These are phyloP conservation scores for Neodiprion fabricii DNA, from an alignment of 1,140 invertebrate genomes.

Conservation along the genomic window DNA sequence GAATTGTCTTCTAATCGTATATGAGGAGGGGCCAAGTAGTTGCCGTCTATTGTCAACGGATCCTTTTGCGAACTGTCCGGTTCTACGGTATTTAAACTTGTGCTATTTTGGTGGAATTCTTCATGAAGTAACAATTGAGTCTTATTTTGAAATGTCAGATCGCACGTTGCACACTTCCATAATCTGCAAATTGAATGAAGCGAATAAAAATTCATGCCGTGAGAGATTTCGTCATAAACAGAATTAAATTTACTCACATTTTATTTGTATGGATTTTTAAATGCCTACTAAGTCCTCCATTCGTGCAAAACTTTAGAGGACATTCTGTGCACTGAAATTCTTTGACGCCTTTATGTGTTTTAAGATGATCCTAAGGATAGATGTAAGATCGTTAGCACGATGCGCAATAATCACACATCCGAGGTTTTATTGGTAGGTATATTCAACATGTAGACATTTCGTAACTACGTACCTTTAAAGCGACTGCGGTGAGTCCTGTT, in stretches of 20 bases:
- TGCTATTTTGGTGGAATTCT: conserved; percentile 33
- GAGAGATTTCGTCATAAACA: not conserved
- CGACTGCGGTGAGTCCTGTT: conserved; percentile 37
- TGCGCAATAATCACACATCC: conserved; percentile 14
- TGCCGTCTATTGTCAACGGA: conserved; percentile 15
- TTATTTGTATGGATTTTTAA: conserved; percentile 51
- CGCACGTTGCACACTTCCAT: conserved; percentile 36
- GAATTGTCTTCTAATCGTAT: conserved; percentile 29
- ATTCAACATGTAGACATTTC: not conserved
- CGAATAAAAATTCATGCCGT: not conserved
- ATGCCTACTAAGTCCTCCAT: conserved; percentile 56
- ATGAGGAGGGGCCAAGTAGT: not conserved
- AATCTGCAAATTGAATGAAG: conserved; percentile 22
- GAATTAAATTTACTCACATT: conserved; percentile 32
- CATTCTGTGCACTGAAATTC: conserved; percentile 59
- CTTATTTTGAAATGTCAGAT: conserved; percentile 34
- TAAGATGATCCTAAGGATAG: conserved; percentile 62
- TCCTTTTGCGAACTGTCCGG: conserved; percentile 35
- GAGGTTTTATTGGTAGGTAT: too few species aligned
- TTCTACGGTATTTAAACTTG: conserved; percentile 29
- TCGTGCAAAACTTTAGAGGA: conserved; percentile 57
- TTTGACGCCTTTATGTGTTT: conserved; percentile 59
- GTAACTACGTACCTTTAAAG: conserved; percentile 34
- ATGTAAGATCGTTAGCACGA: conserved; percentile 6
- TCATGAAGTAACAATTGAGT: conserved; percentile 34